Evolutionary conservation across 1,140 invertebrate genomes (phyloP).

Genomic region (Heliconius himera): DNA sequence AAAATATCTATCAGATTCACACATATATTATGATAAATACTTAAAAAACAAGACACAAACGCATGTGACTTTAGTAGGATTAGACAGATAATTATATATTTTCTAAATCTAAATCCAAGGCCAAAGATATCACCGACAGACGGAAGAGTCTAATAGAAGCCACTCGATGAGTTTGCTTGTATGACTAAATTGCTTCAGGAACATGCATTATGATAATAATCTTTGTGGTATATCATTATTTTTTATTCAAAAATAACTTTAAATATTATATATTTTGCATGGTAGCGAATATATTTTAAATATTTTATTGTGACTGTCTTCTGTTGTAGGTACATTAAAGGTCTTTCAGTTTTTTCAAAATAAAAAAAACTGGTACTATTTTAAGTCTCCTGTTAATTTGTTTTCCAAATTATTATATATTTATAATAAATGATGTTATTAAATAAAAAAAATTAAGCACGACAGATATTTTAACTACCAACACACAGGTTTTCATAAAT

Average conservation of each 20-base stretch:
- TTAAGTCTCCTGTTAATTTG: too few species aligned
- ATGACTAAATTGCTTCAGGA: slow-evolving; percentile 33
- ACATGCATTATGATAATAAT: slow-evolving; percentile 23
- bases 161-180: slow-evolving; percentile 41
- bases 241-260: not conserved
- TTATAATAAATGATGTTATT: too few species aligned
- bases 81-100: slow-evolving; percentile 16
- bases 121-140: slow-evolving; percentile 31
- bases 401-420: too few species aligned
- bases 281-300: not conserved
- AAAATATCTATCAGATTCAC: not conserved
- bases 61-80: not conserved
- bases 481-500: not conserved
- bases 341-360: too few species aligned
- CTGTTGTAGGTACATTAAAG: not conserved
- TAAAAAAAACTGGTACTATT: too few species aligned
- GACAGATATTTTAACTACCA: not conserved
- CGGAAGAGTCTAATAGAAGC: slow-evolving; percentile 44
- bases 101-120: slow-evolving; percentile 39
- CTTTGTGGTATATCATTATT: not conserved
- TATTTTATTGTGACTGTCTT: not conserved
- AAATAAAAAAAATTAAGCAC: too few species aligned
- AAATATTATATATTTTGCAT: not conserved
- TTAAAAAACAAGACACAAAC: not conserved
- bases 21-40: not conserved